These are phyloP conservation scores for Cuculus canorus DNA, from an alignment of 2,797 vertebrate species.

Conservation along the genomic window DNA sequence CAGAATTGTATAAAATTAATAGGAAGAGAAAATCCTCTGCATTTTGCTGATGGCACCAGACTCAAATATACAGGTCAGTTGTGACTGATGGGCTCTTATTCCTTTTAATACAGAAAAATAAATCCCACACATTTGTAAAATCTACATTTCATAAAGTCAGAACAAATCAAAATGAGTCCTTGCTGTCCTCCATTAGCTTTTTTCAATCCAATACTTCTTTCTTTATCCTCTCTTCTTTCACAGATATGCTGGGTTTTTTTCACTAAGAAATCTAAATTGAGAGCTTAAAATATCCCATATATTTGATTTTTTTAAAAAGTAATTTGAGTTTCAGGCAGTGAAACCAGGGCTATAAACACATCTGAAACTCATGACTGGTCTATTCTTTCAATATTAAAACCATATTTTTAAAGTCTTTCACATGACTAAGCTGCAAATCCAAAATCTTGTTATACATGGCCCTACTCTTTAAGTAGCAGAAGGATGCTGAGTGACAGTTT, in stretches of 20 bases:
- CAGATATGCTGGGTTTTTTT: neutral
- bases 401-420: constrained; percentile 44
- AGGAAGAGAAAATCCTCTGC: neutral
- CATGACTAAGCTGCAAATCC: constrained; percentile 10
- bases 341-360: neutral
- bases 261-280: neutral
- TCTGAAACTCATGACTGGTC: neutral
- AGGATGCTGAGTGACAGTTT: neutral
- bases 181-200: neutral
- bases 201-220: neutral
- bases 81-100: neutral
- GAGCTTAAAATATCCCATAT: neutral
- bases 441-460: neutral
- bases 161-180: neutral
- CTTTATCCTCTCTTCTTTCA: neutral
- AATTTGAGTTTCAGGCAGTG: constrained; percentile 1
- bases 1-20: neutral
- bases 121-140: neutral
- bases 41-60: neutral
- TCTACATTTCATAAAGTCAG: neutral
- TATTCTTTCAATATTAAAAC: constrained; percentile 48
- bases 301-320: neutral
- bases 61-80: neutral
- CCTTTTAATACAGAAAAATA: neutral
- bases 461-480: neutral